Evolutionary conservation across 2,797 vertebrate genomes (phyloP).

Genomic region (Pseudochirops cupreus): DNA sequence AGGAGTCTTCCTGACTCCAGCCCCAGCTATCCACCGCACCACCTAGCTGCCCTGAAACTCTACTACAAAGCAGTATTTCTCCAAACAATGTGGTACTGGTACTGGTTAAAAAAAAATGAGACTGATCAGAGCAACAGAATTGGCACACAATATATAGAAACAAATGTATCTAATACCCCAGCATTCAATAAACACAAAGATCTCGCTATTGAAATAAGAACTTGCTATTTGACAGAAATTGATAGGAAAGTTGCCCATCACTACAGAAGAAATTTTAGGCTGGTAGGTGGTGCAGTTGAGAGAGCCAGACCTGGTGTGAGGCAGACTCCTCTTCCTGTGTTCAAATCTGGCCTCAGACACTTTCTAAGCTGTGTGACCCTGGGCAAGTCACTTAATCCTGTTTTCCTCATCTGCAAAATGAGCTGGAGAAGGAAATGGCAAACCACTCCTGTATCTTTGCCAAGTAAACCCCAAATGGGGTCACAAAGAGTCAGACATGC

Average conservation of each 20-base stretch:
- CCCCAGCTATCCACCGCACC: background rate
- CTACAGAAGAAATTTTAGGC: background rate
- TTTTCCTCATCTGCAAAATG: no score
- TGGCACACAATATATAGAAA: background rate
- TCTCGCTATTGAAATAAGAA: background rate
- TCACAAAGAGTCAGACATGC: no score
- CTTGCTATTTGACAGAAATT: background rate
- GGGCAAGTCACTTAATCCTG: no score
- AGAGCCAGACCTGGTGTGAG: no score
- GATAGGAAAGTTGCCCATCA: background rate
- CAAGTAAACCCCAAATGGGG: no score
- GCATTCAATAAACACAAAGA: background rate
- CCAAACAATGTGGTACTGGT: background rate
- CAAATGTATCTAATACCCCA: background rate
- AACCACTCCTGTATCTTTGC: no score
- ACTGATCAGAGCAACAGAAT: background rate
- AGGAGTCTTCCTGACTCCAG: background rate
- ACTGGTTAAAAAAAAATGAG: background rate
- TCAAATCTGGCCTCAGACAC: no score
- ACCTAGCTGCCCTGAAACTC: background rate
- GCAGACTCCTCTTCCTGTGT: no score
- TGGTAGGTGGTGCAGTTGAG: no score
- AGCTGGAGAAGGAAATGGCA: no score
- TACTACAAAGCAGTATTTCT: background rate
- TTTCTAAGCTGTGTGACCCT: no score